phyloP scores from a whole-genome alignment of 2,797 vertebrate genomes.

The Adrianichthys oophorus region DNA sequence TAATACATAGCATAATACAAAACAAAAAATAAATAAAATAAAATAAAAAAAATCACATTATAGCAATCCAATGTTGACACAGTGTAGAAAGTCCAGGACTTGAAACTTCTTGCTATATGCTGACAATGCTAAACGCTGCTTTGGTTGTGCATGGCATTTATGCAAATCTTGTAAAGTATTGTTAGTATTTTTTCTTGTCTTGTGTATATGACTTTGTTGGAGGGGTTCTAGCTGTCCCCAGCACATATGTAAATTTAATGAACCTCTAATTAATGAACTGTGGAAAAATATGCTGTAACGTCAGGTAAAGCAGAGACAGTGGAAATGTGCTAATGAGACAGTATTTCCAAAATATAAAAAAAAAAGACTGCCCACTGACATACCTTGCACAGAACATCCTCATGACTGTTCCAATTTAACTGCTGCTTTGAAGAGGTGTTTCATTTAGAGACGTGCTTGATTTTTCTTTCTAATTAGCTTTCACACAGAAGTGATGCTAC shows the following conservation, averaged over 20 bases:
- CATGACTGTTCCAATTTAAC: slow-evolving; percentile 5
- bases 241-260: slow-evolving; percentile 40
- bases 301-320: slow-evolving; percentile 19
- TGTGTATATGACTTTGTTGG: slow-evolving; percentile 3
- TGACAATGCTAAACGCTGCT: too few species aligned
- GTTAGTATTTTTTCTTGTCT: slow-evolving; percentile 3
- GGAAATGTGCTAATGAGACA: slow-evolving; percentile 34
- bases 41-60: too few species aligned
- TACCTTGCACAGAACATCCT: slow-evolving; percentile 5
- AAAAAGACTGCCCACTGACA: slow-evolving; percentile 8
- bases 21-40: too few species aligned
- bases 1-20: too few species aligned
- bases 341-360: slow-evolving; percentile 8
- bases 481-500: slow-evolving; percentile 3
- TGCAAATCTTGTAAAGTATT: not conserved
- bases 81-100: too few species aligned
- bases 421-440: slow-evolving; percentile 11
- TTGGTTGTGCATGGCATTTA: not conserved
- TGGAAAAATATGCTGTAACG: slow-evolving; percentile 25
- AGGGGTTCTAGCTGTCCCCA: not conserved
- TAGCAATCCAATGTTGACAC: too few species aligned
- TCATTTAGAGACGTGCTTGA: slow-evolving; percentile 23
- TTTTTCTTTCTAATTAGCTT: slow-evolving; percentile 38
- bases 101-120: too few species aligned
- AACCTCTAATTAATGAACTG: slow-evolving; percentile 19